Conservation (phyloP, 2,797 vertebrate genomes). For the Danio kyathit region DNA sequence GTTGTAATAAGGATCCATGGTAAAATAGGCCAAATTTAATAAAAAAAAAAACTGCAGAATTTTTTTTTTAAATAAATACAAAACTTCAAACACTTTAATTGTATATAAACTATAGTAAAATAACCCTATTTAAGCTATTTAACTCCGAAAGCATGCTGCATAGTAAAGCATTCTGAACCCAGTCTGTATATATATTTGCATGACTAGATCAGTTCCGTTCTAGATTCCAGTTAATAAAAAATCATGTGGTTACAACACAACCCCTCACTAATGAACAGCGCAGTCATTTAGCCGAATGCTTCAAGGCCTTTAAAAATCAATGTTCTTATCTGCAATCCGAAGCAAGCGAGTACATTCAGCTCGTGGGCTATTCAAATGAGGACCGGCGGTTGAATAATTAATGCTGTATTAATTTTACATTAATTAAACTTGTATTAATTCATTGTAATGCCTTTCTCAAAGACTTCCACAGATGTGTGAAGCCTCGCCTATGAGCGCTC, state of each 20-base stretch:
- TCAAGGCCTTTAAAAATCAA: slow-evolving; percentile 30
- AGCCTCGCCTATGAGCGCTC: not conserved
- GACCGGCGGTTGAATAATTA: slow-evolving; percentile 26
- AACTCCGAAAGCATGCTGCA: not conserved
- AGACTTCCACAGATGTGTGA: slow-evolving; percentile 19
- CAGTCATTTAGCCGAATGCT: not conserved
- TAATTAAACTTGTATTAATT: slow-evolving; percentile 50
- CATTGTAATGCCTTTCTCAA: slow-evolving; percentile 39
- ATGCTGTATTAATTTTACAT: slow-evolving; percentile 48
- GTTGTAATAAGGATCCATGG: no score
- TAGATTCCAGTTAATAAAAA: not conserved
- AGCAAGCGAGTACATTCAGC: slow-evolving; percentile 15
- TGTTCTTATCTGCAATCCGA: slow-evolving; percentile 23
- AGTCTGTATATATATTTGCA: not conserved
- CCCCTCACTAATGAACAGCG: slow-evolving; percentile 5
- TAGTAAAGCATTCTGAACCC: not conserved
- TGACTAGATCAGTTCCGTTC: not conserved
- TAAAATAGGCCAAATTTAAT: no score
- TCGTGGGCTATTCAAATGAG: slow-evolving; percentile 23
- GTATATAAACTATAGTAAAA: no score
- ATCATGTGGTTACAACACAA: not conserved
- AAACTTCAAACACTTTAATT: no score
- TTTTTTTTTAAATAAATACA: no score
- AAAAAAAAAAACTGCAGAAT: no score
- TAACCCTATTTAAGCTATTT: no score